Base-by-base conservation (phyloP, 2,797 vertebrate species). In the Xiphophorus birchmanni region DNA sequence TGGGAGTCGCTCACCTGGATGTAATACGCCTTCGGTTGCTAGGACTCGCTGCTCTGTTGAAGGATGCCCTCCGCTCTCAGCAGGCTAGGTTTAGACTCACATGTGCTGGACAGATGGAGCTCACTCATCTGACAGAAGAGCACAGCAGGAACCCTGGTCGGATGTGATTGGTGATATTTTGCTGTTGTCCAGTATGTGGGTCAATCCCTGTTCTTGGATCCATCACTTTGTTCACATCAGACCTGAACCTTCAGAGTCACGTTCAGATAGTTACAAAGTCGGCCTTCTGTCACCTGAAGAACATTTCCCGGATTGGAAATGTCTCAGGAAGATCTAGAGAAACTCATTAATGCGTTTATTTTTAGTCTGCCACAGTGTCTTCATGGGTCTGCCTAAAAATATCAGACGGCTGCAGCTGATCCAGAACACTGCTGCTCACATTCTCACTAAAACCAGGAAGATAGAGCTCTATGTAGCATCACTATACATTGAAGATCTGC, bases 21-120 rank as follows among this genome's bases (percentile, higher is more conserved):
- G 85, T 88, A 90, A 92, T 84, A 77, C 78, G 77, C 77, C 91
- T 77, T 58, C 82, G 29, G 87, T 88, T 80, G 63, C 83, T 78
- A n/a, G 75, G 73, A 83, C 81, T 76, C 67, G 58, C 72, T 79
- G 60, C 63, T 50, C 47, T 84, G 86, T 73, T 79, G 26, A 37
- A 89, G 79, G 79, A 81, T 32, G 44, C 52, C 65, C 74, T 60
- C 50, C 6, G 71, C 75, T 65, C 37, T 54, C 65, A 17, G 37
- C 26, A 13, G 17, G 67, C 35, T 72, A 81, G 72, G 88, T 77
- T 73, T 23, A 69, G 78, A 44, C 76, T 80, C 80, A 91, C 92
- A 89, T 90, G 81, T 92, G 90, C 79, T 17, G 72, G 76, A 44
- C 91, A 91, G 86, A 87, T 92, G 89, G 84, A 86, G 77, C 76